Evolutionary conservation across 2,113 vertebrate genomes (phyloP), one percentile per base, ranked within the genome.

Genomic region (Odontesthes bonariensis): DNA sequence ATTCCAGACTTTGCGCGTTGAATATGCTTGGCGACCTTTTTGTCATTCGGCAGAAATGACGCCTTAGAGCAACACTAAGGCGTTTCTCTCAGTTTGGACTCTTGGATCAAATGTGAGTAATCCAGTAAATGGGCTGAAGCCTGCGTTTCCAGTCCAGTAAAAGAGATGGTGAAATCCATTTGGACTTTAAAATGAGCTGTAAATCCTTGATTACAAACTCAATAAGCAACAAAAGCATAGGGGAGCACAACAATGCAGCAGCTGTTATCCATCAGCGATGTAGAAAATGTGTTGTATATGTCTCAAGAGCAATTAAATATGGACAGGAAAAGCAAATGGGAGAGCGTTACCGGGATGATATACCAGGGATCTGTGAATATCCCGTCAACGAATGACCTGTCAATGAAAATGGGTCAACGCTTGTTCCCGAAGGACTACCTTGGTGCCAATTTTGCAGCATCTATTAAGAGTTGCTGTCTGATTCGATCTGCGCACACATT

Each of bases 1-100:
- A 61, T 71, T 72, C 51, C 42, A 75, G 73, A 75, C 35, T 19
- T 40, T 8, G 35, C 13, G 42, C 31, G n/a, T 38, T 17, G 23
- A 47, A 57, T 47, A 40, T 46, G 47, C 54, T 49, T 58, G 42
- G 44, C 27, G 49, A 19, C 27, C 27, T n/a, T n/a, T 54, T 13
- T 22, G 33, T 27, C 57, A 22, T 68, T 44, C 33, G 19, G 57
- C 42, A 44, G 42, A 44, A 22, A 5, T 1, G 65, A 67, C 31
- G 38, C 8, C 38, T 40, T 40, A n/a, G n/a, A n/a, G n/a, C n/a
- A n/a, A n/a, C n/a, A n/a, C n/a, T n/a, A n/a, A n/a, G n/a, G n/a
- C n/a, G n/a, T n/a, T n/a, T n/a, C n/a, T n/a, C n/a, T n/a, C n/a
- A n/a, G n/a, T n/a, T n/a, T n/a, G n/a, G n/a, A n/a, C n/a, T n/a